Conservation (phyloP, 1,140 invertebrate genomes). For the Apis florea region DNA sequence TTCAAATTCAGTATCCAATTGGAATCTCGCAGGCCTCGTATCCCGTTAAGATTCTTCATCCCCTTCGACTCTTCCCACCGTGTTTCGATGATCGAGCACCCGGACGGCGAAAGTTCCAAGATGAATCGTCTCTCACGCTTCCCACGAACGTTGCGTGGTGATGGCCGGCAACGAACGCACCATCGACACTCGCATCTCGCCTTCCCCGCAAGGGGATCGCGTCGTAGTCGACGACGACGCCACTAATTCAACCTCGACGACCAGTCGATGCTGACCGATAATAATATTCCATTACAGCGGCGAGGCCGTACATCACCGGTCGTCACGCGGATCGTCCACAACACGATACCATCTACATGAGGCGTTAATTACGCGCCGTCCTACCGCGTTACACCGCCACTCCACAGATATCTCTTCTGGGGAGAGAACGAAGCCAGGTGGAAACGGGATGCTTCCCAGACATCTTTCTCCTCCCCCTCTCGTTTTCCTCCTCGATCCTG, state of each 20-base stretch:
- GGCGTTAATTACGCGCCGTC: constrained; percentile 80
- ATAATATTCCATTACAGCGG: constrained; percentile 80
- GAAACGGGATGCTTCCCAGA: constrained; percentile 10
- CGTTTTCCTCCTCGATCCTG: constrained; percentile 13
- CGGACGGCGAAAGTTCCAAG: constrained; percentile 50
- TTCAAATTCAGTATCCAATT: constrained; percentile 2
- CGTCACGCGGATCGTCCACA: constrained; percentile 75
- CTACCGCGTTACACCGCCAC: constrained; percentile 79
- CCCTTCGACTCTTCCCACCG: no score
- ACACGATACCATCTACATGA: constrained; percentile 78
- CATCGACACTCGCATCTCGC: constrained; percentile 19
- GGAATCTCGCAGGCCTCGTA: background rate
- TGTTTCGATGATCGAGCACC: constrained; percentile 44
- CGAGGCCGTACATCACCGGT: constrained; percentile 76
- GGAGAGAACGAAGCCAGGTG: background rate
- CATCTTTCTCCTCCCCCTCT: background rate
- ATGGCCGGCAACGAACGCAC: constrained; percentile 15
- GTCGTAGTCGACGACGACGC: constrained; percentile 34
- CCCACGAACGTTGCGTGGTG: constrained; percentile 39
- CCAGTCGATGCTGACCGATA: constrained; percentile 79
- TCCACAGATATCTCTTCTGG: constrained; percentile 57
- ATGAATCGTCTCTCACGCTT: constrained; percentile 57
- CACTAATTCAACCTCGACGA: constrained; percentile 76
- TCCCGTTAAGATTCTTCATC: constrained; percentile 44
- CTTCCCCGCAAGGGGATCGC: background rate